These are phyloP conservation scores for Protomyctophum bolini DNA, from an alignment of 2,113 vertebrate species.

Conservation along the genomic window DNA sequence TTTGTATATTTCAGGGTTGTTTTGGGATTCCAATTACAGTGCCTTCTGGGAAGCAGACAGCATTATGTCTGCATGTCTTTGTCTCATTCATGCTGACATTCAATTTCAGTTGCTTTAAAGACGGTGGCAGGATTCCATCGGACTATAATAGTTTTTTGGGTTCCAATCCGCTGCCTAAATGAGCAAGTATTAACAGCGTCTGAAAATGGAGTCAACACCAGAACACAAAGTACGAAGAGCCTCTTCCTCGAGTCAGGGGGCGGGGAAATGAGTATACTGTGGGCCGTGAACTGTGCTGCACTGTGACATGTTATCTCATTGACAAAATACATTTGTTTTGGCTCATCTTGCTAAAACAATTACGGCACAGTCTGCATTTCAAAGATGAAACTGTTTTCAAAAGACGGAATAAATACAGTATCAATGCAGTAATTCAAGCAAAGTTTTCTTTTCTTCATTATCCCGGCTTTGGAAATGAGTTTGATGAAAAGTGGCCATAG, in stretches of 20 bases:
- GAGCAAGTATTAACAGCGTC: constrained; percentile 16
- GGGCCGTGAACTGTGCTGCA: too few relatives aligned
- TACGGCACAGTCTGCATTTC: neutral
- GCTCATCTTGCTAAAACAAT: too few relatives aligned
- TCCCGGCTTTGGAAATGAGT: constrained; percentile 50
- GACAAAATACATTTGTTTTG: neutral
- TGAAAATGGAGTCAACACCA: constrained; percentile 17
- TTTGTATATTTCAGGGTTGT: constrained; percentile 39
- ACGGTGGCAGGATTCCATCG: constrained; percentile 15
- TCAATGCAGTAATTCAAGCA: constrained; percentile 6
- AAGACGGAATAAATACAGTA: constrained; percentile 7
- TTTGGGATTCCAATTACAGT: constrained; percentile 70
- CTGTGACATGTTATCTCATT: constrained; percentile 5
- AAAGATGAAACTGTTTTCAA: constrained; percentile 23
- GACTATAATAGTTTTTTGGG: constrained; percentile 43
- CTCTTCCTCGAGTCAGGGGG: too few relatives aligned
- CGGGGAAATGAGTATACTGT: too few relatives aligned
- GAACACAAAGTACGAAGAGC: neutral
- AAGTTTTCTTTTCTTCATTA: constrained; percentile 20
- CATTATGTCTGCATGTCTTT: constrained; percentile 63
- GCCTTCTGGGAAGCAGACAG: constrained; percentile 50
- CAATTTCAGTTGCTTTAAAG: constrained; percentile 50
- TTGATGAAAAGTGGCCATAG: constrained; percentile 67
- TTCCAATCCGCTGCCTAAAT: constrained; percentile 35
- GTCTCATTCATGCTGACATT: constrained; percentile 50